A percentile compares a stretch with the other conserved stretches of the same genome.
Evolutionary conservation across 2,797 vertebrate species (phyloP).

Genomic region (Lateolabrax maculatus): DNA sequence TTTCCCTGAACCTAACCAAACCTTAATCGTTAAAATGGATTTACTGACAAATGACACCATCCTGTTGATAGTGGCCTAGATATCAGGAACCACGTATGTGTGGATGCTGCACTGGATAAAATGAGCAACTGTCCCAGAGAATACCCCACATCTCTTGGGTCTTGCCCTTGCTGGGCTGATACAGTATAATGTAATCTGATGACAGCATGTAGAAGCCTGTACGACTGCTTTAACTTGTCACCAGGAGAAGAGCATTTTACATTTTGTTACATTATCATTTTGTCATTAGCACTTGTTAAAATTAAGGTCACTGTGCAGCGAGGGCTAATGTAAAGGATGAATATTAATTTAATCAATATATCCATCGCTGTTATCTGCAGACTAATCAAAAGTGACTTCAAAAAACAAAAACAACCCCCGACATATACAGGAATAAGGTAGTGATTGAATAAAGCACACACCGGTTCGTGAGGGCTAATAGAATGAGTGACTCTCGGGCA

Average conservation of each 20-base stretch:
- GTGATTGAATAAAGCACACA: slow-evolving; percentile 36
- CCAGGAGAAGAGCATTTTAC: not conserved
- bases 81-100: no score
- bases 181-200: not conserved
- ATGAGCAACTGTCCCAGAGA: not conserved
- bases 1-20: no score
- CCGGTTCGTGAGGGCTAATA: slow-evolving; percentile 45
- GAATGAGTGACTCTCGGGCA: slow-evolving; percentile 59
- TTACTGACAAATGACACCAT: no score
- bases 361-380: slow-evolving; percentile 22
- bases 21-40: no score
- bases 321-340: slow-evolving; percentile 19
- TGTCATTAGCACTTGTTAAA: not conserved
- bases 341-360: slow-evolving; percentile 53
- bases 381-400: slow-evolving; percentile 41
- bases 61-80: no score
- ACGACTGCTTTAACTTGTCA: not conserved
- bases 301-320: not conserved
- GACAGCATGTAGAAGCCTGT: not conserved
- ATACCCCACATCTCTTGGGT: not conserved
- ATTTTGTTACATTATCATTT: no score
- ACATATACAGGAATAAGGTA: not conserved
- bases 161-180: not conserved
- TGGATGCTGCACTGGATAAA: no score
- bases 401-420: no score